Percentiles rank a stretch among this genome's conserved stretches.
Evolutionary conservation across 2,888 invertebrate species (phyloP).

Genomic region (Nezara viridula): DNA sequence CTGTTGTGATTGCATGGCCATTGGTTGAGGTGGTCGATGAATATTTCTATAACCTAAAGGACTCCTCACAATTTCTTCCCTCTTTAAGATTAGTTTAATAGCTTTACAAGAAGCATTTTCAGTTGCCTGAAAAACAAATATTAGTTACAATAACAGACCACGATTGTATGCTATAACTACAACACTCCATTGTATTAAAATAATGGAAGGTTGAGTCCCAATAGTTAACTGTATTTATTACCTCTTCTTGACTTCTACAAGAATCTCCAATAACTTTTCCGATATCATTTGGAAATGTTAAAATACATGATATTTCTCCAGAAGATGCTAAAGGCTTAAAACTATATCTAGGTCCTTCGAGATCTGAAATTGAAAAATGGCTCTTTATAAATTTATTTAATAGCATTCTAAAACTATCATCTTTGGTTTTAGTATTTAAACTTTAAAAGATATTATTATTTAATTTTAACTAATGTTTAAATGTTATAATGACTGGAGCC

Average conservation of each 20-base stretch:
- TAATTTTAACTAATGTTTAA: too few relatives aligned
- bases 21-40: neutral
- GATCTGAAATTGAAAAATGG: constrained; percentile 39
- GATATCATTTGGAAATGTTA: constrained; percentile 35
- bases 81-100: constrained; percentile 18
- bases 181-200: neutral
- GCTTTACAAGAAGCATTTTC: constrained; percentile 60
- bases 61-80: constrained; percentile 6
- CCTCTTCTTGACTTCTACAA: constrained; percentile 49
- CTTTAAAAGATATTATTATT: too few relatives aligned
- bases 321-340: constrained; percentile 24
- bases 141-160: neutral
- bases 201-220: neutral
- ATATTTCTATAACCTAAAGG: neutral
- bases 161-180: neutral
- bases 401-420: too few relatives aligned
- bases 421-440: too few relatives aligned
- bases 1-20: neutral
- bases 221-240: neutral
- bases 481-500: too few relatives aligned
- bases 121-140: constrained; percentile 56
- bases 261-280: constrained; percentile 42
- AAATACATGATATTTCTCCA: constrained; percentile 40
- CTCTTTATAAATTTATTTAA: too few relatives aligned
- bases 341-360: neutral